Conservation (phyloP, 1,140 invertebrate species). For the Zaprionus ornatus region DNA sequence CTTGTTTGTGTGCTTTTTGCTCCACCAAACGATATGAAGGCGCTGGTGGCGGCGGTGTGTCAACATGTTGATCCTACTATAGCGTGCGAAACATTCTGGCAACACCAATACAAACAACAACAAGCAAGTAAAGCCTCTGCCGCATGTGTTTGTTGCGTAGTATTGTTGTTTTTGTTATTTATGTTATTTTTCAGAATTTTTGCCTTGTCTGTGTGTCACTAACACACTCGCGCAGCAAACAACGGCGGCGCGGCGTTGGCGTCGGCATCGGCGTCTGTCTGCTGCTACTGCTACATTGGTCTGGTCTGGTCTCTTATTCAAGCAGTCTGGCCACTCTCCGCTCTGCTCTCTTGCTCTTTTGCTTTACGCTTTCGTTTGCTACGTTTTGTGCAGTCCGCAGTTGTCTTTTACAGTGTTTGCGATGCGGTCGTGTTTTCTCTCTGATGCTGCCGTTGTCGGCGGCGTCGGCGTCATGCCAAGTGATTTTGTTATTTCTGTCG, state of each 20-base stretch:
- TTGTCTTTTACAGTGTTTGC: conserved; percentile 57
- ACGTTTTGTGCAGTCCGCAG: conserved; percentile 42
- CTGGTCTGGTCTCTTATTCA: conserved; percentile 33
- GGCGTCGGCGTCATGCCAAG: conserved; percentile 51
- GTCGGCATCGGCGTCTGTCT: conserved; percentile 7
- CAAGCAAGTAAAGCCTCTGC: conserved; percentile 30
- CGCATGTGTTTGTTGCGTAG: neutral
- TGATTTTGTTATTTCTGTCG: conserved; percentile 50
- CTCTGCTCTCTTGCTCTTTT: conserved; percentile 47
- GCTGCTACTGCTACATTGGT: conserved; percentile 8
- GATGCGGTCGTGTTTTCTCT: conserved; percentile 69
- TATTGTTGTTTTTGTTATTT: conserved; percentile 64
- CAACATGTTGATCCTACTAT: conserved; percentile 78
- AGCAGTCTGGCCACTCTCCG: conserved; percentile 52
- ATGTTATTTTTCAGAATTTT: conserved; percentile 60
- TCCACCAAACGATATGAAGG: conserved; percentile 47
- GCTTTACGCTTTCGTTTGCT: conserved; percentile 21
- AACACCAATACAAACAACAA: conserved; percentile 63
- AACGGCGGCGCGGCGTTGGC: conserved; percentile 32
- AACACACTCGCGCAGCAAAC: conserved; percentile 14
- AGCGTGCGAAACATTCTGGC: conserved; percentile 72
- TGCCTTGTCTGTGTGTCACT: conserved; percentile 23
- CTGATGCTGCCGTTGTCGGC: conserved; percentile 23
- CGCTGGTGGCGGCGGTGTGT: conserved; percentile 44
- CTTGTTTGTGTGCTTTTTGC: conserved; percentile 79